A percentile compares a stretch with the other conserved stretches of the same genome.
Conservation (phyloP, 2,888 invertebrate genomes). For the Diachrysia chrysitis region DNA sequence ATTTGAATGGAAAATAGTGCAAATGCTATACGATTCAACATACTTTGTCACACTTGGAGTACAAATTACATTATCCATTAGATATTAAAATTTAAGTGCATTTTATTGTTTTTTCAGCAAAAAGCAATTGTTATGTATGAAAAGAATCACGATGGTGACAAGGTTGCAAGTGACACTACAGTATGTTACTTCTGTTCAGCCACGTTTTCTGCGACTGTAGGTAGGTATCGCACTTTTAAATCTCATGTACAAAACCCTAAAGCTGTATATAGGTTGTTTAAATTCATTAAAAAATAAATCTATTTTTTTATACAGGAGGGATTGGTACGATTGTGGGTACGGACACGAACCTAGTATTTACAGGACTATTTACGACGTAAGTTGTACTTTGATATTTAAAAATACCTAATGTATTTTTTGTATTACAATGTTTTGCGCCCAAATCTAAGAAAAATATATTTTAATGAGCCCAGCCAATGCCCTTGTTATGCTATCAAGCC, state of each 20-base stretch:
- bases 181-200: constrained; percentile 92
- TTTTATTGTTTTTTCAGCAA: constrained; percentile 79
- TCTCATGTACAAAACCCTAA: no score
- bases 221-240: constrained; percentile 58
- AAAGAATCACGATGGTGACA: constrained; percentile 66
- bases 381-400: constrained; percentile 44
- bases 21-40: no score
- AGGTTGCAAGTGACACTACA: constrained; percentile 90
- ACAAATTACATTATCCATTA: no score
- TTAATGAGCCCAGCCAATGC: no score
- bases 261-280: no score
- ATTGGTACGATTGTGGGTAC: constrained; percentile 93
- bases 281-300: no score
- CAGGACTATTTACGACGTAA: constrained; percentile 91
- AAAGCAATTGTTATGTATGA: constrained; percentile 89
- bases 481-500: no score
- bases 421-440: no score
- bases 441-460: no score
- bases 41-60: no score
- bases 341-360: constrained; percentile 94
- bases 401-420: no score
- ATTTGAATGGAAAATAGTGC: no score
- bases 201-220: constrained; percentile 93
- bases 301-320: constrained; percentile 87
- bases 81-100: background rate